phyloP scores from a whole-genome alignment of 2,888 invertebrate genomes.

The Drosophila falleni region DNA sequence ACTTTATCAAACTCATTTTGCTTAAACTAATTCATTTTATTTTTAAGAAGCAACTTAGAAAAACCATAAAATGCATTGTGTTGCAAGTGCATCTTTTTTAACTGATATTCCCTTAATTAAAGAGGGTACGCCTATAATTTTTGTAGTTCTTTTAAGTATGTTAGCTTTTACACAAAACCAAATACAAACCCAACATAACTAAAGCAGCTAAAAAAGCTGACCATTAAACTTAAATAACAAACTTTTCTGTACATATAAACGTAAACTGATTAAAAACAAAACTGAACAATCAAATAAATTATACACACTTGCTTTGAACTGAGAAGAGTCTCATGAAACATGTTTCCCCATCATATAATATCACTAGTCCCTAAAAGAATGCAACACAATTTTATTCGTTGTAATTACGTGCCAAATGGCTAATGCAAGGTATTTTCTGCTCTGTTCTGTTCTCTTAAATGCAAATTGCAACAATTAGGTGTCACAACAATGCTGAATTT shows the following conservation, averaged over 20 bases:
- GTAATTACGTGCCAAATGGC: constrained; percentile 43
- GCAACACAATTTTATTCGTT: constrained; percentile 25
- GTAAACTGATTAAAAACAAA: constrained; percentile 42
- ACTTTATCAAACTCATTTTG: background rate
- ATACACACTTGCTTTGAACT: constrained; percentile 13
- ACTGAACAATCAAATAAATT: constrained; percentile 23
- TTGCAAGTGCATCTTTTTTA: constrained; percentile 11
- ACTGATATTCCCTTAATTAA: background rate
- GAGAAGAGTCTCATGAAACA: constrained; percentile 13
- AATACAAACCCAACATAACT: background rate
- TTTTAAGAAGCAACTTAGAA: background rate
- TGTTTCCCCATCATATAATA: background rate
- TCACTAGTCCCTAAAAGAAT: constrained; percentile 30
- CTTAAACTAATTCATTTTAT: constrained; percentile 4
- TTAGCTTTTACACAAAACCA: constrained; percentile 39
- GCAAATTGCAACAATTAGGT: constrained; percentile 86
- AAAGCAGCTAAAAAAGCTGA: constrained; percentile 19
- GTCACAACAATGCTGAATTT: constrained; percentile 99
- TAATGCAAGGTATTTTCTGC: constrained; percentile 56
- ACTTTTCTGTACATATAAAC: constrained; percentile 35
- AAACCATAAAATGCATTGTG: constrained; percentile 9
- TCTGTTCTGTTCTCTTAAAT: constrained; percentile 21
- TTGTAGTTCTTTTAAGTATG: constrained; percentile 27
- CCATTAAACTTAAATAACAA: constrained; percentile 41
- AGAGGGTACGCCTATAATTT: background rate